Conservation (phyloP, 2,797 vertebrate species). For the Coendou prehensilis region DNA sequence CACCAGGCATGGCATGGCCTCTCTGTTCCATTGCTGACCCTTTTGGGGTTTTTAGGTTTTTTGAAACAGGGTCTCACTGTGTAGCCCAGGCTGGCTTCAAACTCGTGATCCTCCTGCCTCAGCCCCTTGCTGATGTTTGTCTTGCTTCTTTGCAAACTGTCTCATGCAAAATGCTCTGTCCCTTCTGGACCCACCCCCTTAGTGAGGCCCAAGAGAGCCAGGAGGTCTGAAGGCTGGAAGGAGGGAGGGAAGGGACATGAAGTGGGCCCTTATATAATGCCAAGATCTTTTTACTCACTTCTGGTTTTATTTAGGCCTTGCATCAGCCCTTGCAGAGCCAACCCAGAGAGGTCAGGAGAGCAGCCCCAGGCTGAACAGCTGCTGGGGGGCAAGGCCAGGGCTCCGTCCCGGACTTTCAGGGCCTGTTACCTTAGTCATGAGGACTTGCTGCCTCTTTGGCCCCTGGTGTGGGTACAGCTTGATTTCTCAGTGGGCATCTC, state of each 20-base stretch:
- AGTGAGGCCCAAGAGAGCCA: neutral
- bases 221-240: neutral
- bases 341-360: conserved; percentile 7
- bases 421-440: neutral
- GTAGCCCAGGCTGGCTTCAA: neutral
- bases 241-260: neutral
- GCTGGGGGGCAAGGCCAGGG: neutral
- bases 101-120: neutral
- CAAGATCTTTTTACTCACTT: neutral
- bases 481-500: neutral
- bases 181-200: neutral
- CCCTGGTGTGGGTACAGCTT: neutral
- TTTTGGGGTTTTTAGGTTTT: neutral
- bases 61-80: neutral
- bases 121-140: neutral
- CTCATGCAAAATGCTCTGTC: neutral
- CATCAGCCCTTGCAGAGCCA: neutral
- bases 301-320: conserved; percentile 41
- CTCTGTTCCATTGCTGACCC: neutral
- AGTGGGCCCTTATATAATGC: neutral
- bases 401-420: neutral
- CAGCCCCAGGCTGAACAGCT: neutral
- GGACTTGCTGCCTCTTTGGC: neutral
- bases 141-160: neutral
- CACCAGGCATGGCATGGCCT: neutral